Evolutionary conservation across 2,113 vertebrate species (phyloP), one percentile per base, ranked within the genome.

Genomic region (Ophthalmolycus amberensis): DNA sequence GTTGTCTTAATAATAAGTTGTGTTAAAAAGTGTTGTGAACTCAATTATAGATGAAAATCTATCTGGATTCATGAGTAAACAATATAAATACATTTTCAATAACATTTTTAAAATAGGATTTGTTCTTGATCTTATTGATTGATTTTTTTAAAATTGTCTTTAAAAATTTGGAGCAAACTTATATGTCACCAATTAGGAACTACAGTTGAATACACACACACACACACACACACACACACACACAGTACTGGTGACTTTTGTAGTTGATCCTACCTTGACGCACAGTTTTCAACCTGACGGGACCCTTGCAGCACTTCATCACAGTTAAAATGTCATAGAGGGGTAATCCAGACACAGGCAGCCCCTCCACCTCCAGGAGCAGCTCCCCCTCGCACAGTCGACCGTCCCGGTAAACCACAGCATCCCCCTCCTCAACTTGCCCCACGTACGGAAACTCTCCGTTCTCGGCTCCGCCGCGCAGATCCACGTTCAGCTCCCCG

Each of bases 331-430:
- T 96, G 89, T 99, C 98, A 88, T 99, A 98, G 37, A 96, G 96
- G 40, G 98, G 98, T 93, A 99, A 93, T 74, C 97, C 98, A 20
- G 98, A 96, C 90, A 98, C 97, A 15, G 96, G 92, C 69, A 97
- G 75, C n/a, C 97, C 97, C 85, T 97, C 96, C 27, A 99, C 96
- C 82, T 97, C 97, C 95, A 99, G 92, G 34, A 99, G 91, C 71
- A 99, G 91, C 68, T 98, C 97, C 65, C 98, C 97, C 9, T 95
- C 95, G 52, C 83, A 84, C 64, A 96, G 93, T 56, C 92, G 91
- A 14, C 95, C 96, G 58, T 94, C 93, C 86, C 94, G 94, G 71
- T 89, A 94, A 74, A 91, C 88, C 90, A 94, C 88, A 64, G 90
- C 90, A 88, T 94, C 54, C n/a, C 8, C 94, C 63, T 93, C 90